Base-by-base conservation (phyloP, 2,113 vertebrate species). In the Gavialis gangeticus region DNA sequence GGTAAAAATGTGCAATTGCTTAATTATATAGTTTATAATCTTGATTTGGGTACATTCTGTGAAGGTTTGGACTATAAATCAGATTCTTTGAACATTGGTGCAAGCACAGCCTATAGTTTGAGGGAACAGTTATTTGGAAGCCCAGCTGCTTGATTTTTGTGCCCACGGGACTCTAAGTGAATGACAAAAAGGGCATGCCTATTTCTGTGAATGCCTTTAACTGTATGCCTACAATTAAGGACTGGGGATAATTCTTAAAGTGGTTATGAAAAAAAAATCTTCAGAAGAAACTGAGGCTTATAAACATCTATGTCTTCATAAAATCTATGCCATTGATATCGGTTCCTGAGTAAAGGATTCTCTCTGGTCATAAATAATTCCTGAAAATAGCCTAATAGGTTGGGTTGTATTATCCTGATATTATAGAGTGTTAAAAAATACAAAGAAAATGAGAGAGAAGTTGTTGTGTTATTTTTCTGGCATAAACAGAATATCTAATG, bases 91-190 rank as follows among this genome's bases (percentile, higher is more conserved):
- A 92, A 34, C 83, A 85, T 88, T 94, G 87, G 80, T 75, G 90
- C 84, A 91, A 92, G 90, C 60, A 96, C 94, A 97, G 96, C 90
- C 97, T 97, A 94, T 69, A 95, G 79, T 58, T 93, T 46, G 46
- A 46, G 46, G 46, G 17, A 77, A 66, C 2, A 24, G 24, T 27
- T 75, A 1, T 60, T 62, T 69, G 85, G 28, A 16, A 92, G 30
- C 14, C 66, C 9, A 87, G 12, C 19, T 60, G 54, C 25, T 91
- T 84, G 12, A 77, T 81, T 83, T 83, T 6, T 18, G 3, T 62
- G 17, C 73, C 82, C 46, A 84, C 28, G 21, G 76, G 9, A 77
- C 59, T 19, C 75, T 91, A 13, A 12, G 28, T 64, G 1, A 3
- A n/a, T 57, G 75, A 3, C 85, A 78, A 63, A 37, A 67, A 1